Base-by-base conservation (phyloP, 2,797 vertebrate genomes). In the Neosilurus mollespiculum region DNA sequence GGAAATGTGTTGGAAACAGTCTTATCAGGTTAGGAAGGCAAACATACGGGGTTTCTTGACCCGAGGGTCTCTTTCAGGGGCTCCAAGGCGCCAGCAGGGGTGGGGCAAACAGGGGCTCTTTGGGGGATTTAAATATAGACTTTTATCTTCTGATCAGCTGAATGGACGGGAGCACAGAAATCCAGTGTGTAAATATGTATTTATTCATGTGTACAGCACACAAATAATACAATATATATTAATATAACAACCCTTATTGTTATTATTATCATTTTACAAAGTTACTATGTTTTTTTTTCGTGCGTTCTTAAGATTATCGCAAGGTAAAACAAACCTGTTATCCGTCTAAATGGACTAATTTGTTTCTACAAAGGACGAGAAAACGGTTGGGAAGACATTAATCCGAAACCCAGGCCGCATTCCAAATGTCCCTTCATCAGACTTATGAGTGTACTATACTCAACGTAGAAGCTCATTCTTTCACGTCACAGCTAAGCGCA, bases 11-110 rank as follows among this genome's bases (percentile, higher is more conserved):
- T 56, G 14, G 16, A 64, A 58, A 7, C 66, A 26, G 58, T 72
- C 73, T 73, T 54, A 12, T 54, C 67, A 16, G 69, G 70, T 76
- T 78, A 83, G 83, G 84, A 85, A 86, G 80, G 76, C 56, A 84
- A 87, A 87, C 51, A 75, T 76, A 88, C 81, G 83, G 75, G 87
- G 88, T 90, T 90, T 92, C 82, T 90, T 90, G 87, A 89, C 86
- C 86, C 62, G 15, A 62, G 79, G 86, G 83, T 82, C 62, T 65
- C 56, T n/a, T 77, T 85, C 85, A 86, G 86, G 86, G 85, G 87
- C 84, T 83, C 80, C 65, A 84, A 90, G 88, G 89, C 86, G 84
- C 85, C 84, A 86, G 81, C 73, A 84, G 72, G 90, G 92, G 90
- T 91, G 92, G 84, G 91, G 90, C 90, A 82, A 82, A 53, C 59